Evolutionary conservation across 2,888 invertebrate genomes (phyloP), one percentile per base, ranked within the genome.

Genomic region (Chrysolina americana): DNA sequence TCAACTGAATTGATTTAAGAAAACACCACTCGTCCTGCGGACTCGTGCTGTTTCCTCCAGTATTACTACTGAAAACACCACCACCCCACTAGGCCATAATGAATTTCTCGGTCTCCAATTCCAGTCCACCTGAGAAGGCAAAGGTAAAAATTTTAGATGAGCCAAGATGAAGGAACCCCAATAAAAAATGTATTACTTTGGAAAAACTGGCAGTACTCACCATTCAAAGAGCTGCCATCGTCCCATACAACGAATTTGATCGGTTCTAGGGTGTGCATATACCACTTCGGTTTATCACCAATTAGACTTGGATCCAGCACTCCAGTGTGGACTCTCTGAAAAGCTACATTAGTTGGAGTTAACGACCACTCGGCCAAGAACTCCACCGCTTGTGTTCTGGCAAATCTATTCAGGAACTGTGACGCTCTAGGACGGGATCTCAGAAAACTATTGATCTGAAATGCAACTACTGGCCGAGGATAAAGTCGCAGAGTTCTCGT

Each of bases 231-330:
- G 84, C 95, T 95, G 59, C 94, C 94, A 81, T 96, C 94, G 85
- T 97, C 96, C 95, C 97, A 98, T 1, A 98, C 98, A 4, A 94
- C 92, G 87, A 99, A 99, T 71, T 94, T 92, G 63, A 99, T 94
- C 0, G 96, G 95, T 81, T 97, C 97, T 77, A 99, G 89, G 13
- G 92, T 91, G 80, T 95, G 94, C 4, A 96, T 93, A 87, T 95
- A 99, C 99, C 99, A 99, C 87, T 98, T 98, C 21, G 96, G 91
- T 88, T 99, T 99, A 89, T 99, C 99, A 36, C 99, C 99, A 73
- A 99, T 95, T 87, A 97, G 95, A 19, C 94, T 91, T 0, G 99
- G 98, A 89, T 98, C 98, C 85, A 95, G 94, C 17, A 98, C 93
- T 41, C 99, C 99, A 0, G 98, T 99, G 85, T 99, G 99, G 0